These are phyloP conservation scores for Eretmochelys imbricata DNA, from an alignment of 2,113 vertebrate genomes.

Conservation along the genomic window DNA sequence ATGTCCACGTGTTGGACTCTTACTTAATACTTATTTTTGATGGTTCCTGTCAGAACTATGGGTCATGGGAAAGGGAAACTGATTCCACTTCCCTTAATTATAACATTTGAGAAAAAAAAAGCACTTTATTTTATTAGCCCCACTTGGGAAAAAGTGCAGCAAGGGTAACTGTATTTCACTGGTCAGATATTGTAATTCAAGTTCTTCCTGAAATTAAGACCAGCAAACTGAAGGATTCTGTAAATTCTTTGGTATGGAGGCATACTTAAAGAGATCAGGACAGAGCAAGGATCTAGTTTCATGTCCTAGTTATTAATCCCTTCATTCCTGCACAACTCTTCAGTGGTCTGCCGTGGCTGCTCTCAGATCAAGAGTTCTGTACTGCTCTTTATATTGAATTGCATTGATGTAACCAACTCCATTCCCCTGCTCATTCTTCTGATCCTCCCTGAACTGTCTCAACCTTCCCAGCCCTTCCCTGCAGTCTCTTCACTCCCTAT, in stretches of 20 bases:
- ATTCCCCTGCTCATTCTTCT: not conserved
- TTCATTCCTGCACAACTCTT: not conserved
- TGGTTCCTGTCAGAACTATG: not conserved
- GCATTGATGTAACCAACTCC: not conserved
- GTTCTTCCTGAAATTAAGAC: not conserved
- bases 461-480: not conserved
- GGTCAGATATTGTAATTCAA: not conserved
- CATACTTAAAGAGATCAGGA: not conserved
- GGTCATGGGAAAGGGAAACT: not conserved
- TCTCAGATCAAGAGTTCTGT: not conserved
- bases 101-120: not conserved
- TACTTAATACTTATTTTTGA: not conserved
- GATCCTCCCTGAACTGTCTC: not conserved
- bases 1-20: not conserved
- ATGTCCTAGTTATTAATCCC: not conserved
- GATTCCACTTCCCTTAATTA: not conserved
- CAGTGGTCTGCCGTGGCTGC: not conserved
- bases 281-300: not conserved
- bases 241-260: not conserved
- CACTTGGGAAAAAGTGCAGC: accelerated
- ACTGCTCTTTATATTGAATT: not conserved
- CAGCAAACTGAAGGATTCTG: not conserved
- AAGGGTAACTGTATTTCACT: not conserved
- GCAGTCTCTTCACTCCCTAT: not conserved
- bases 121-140: not conserved